These are phyloP conservation scores for Cydia fagiglandana DNA, from an alignment of 1,140 invertebrate species.

Conservation along the genomic window DNA sequence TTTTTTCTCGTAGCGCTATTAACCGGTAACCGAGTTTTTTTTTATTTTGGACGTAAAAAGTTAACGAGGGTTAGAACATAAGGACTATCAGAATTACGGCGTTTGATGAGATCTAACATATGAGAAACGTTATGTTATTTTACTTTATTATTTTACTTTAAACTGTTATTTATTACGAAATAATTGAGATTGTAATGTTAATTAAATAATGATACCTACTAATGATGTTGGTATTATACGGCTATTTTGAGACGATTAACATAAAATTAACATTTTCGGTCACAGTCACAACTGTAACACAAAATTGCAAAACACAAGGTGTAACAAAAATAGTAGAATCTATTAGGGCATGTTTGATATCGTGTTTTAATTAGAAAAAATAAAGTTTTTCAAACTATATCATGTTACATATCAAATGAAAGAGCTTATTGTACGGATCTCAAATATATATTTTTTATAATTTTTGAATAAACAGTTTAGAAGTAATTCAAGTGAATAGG, in stretches of 20 bases:
- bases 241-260: background rate
- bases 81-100: constrained; percentile 36
- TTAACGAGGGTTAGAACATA: constrained; percentile 55
- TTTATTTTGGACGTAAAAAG: constrained; percentile 48
- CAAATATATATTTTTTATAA: no score
- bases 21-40: constrained; percentile 58
- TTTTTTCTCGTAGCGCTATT: constrained; percentile 61
- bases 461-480: no score
- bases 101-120: constrained; percentile 2
- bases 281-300: no score
- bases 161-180: constrained; percentile 15
- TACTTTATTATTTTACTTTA: constrained; percentile 11
- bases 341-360: no score
- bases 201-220: background rate
- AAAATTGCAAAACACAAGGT: no score
- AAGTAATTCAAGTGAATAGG: no score
- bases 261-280: background rate
- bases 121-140: constrained; percentile 12
- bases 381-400: no score
- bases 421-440: no score
- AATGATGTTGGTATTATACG: background rate
- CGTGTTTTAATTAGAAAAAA: no score
- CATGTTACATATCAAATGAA: no score
- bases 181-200: background rate
- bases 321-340: no score